Base-by-base conservation (phyloP, 2,797 vertebrate genomes). In the Pelobates cultripes region DNA sequence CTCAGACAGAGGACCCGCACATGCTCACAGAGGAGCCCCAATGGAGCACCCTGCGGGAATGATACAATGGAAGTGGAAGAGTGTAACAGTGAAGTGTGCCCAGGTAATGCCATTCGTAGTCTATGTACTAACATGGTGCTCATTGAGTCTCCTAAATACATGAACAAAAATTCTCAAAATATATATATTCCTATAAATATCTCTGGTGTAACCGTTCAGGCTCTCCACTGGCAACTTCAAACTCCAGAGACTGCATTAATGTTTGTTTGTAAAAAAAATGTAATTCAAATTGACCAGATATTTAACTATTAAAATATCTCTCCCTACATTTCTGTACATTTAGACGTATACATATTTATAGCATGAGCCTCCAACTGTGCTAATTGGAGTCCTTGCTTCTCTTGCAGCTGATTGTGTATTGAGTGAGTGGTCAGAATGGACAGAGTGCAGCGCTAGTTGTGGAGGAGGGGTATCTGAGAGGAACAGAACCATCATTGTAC, bases 371-470 rank as follows among this genome's bases (percentile, higher is more conserved):
- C 55, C 55, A 51, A 10, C 47, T 51, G 5, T 51, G 47, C 47
- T 51, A 51, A 51, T 51, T 5, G 10, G 5, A 51, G 5, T 2
- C 10, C 5, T 55, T 41, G 4, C 55, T 60, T 41, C n/a, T 55
- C 43, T 66, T 14, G 0, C 43, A 97, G 95, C 7, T 14, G 89
- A 79, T 4, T 96, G 95, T 87, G 84, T 89, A 72, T 15, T 95
- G 80, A 93, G 93, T 3, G 87, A 91, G 3, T 96, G 95, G 96
- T 93, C 95, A 0, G 15, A 86, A 0, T 96, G 96, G 95, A 95
- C 90, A 12, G 86, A 91, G 57, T 96, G 95, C 88, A 96, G 94
- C 0, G 69, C 87, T 86, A 88, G 92, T 13, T 96, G 95, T 85
- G 94, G 90, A 0, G 94, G 93, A 0, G 93, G 95, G 2, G 55